phyloP scores from a whole-genome alignment of 2,113 vertebrate species.

The Eulemur rufifrons region DNA sequence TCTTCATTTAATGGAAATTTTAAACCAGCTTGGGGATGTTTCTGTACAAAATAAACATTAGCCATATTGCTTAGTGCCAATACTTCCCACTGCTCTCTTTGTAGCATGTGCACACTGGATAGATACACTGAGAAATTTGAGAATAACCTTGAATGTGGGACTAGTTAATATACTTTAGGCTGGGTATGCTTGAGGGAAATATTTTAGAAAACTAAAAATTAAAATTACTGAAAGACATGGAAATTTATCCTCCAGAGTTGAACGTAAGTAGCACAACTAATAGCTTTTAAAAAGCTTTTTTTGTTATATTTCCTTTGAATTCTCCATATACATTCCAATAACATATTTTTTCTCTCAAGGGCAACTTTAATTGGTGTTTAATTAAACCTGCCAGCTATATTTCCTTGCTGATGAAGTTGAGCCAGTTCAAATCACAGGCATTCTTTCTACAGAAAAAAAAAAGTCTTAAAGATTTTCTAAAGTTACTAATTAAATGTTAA shows the following conservation, averaged over 20 bases:
- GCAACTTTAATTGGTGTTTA: neutral
- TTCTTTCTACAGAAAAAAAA: neutral
- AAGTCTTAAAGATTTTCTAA: neutral
- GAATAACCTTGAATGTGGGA: neutral
- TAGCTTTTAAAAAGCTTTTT: neutral
- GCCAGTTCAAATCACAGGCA: neutral
- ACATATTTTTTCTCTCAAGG: neutral
- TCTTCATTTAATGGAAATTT: constrained; percentile 16
- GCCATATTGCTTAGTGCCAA: neutral
- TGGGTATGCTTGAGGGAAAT: neutral
- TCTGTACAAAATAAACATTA: neutral
- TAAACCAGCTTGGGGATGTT: neutral
- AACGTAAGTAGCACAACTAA: neutral
- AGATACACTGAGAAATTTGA: neutral
- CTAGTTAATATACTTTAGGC: neutral
- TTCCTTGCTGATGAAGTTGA: neutral
- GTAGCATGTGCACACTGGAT: neutral
- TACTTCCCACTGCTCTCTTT: neutral
- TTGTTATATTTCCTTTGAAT: neutral
- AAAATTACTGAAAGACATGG: neutral
- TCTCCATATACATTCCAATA: neutral
- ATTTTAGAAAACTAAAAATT: neutral
- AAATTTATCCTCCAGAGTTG: neutral
- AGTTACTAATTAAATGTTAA: neutral
- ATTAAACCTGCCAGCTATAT: neutral